Conservation (phyloP, 30 jellyfish, hydroid and myxozoan species). For the Cassiopea xamachana region DNA sequence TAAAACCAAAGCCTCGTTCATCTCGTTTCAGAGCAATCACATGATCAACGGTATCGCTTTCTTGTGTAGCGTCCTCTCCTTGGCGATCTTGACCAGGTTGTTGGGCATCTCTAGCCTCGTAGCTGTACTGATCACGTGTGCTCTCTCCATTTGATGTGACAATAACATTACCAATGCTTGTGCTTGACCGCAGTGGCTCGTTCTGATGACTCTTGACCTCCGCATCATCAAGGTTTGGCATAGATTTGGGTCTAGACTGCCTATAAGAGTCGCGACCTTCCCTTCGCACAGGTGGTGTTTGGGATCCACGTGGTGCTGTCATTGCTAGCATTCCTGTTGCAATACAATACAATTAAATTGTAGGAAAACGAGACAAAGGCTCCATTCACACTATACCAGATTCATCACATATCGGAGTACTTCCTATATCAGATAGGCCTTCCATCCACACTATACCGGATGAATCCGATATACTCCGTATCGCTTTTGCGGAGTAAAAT, state of each 20-base stretch:
- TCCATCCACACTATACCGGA: no score
- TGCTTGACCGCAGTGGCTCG: conserved; percentile 71
- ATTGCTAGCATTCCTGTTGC: conserved; percentile 46
- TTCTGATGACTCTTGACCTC: conserved; percentile 20
- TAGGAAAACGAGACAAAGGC: no score
- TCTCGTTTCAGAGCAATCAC: conserved; percentile 91
- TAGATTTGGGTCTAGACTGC: conserved; percentile 86
- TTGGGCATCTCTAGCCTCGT: conserved; percentile 65
- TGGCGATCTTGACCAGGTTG: conserved; percentile 35
- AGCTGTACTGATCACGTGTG: conserved; percentile 62
- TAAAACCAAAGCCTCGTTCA: conserved; percentile 93
- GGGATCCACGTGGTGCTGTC: conserved; percentile 47
- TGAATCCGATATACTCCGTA: no score
- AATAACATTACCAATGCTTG: conserved; percentile 88
- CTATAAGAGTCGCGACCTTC: conserved; percentile 58
- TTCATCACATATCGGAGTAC: no score
- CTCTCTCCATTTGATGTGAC: conserved; percentile 86
- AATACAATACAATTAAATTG: no score
- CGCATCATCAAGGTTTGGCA: conserved; percentile 91
- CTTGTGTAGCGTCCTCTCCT: background rate
- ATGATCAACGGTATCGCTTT: conserved; percentile 72
- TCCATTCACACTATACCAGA: no score
- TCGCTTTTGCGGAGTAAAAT: no score
- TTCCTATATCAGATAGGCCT: no score
- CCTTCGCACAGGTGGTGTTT: conserved; percentile 71